phyloP scores from a whole-genome alignment of 2,797 vertebrate genomes.

The Anas acuta region DNA sequence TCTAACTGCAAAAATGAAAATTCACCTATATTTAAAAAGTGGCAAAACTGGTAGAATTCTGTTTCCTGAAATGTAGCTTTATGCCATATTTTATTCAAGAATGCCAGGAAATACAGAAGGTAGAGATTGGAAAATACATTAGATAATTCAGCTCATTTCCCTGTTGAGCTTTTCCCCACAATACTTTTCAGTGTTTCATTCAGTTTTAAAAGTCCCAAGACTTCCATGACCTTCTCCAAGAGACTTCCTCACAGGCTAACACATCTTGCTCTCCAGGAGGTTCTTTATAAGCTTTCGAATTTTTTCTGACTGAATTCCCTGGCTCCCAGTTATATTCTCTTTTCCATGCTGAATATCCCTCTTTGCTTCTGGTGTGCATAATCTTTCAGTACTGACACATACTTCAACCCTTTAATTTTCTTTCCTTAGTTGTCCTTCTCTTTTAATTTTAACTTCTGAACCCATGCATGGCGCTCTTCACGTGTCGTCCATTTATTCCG shows the following conservation, averaged over 20 bases:
- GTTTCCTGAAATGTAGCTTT: background rate
- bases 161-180: conserved; percentile 37
- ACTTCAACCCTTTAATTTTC: background rate
- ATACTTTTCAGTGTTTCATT: conserved; percentile 56
- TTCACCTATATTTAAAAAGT: background rate
- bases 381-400: background rate
- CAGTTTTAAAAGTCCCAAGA: conserved; percentile 67
- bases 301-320: conserved; percentile 43
- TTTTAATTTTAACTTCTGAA: background rate
- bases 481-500: background rate
- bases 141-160: conserved; percentile 61
- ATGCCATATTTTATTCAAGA: conserved; percentile 41
- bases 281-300: conserved; percentile 55
- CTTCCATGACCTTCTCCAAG: conserved; percentile 39
- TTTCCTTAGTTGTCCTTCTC: background rate
- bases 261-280: conserved; percentile 57
- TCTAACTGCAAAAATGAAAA: background rate
- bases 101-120: conserved; percentile 39
- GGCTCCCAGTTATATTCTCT: background rate
- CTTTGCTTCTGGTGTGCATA: background rate
- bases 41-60: conserved; percentile 2
- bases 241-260: conserved; percentile 47
- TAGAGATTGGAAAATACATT: conserved; percentile 59
- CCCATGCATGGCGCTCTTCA: background rate
- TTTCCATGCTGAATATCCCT: conserved; percentile 19